A percentile compares a stretch with the other conserved stretches of the same genome.
These are phyloP conservation scores for Sphinx pinastri DNA, from an alignment of 2,888 invertebrate species.

Conservation along the genomic window DNA sequence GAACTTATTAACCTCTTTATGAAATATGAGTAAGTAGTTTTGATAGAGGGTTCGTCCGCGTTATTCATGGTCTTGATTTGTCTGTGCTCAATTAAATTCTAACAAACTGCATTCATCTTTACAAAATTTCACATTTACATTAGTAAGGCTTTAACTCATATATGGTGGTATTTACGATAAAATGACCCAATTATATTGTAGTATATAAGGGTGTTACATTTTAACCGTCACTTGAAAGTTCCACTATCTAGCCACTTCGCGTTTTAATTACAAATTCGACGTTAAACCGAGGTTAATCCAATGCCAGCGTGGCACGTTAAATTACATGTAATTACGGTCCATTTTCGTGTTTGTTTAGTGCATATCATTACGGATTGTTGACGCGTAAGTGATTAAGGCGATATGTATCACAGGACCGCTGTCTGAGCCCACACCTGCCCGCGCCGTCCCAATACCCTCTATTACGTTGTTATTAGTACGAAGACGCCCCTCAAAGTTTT, in stretches of 20 bases:
- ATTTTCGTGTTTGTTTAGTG: conserved; percentile 68
- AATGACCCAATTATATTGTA: conserved; percentile 5
- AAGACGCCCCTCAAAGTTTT: conserved; percentile 65
- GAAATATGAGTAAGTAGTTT: too few species aligned
- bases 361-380: conserved; percentile 68
- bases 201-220: not conserved
- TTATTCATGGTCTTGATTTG: too few species aligned
- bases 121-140: not conserved
- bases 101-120: not conserved
- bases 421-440: conserved; percentile 64
- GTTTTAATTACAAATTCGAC: conserved; percentile 25
- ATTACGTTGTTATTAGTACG: conserved; percentile 69
- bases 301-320: conserved; percentile 18
- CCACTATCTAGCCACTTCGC: conserved; percentile 4
- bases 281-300: conserved; percentile 20
- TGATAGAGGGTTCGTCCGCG: too few species aligned
- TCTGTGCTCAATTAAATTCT: not conserved
- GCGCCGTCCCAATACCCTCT: conserved; percentile 53
- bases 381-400: conserved; percentile 68
- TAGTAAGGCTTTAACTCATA: too few species aligned
- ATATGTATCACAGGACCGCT: conserved; percentile 60
- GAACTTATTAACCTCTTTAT: too few species aligned
- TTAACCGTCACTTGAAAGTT: conserved; percentile 21
- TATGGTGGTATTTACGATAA: not conserved
- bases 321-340: conserved; percentile 47